Percentiles rank a stretch among this genome's conserved stretches.
These are phyloP conservation scores for Melanotaenia trifasciata DNA, from an alignment of 2,797 vertebrate genomes.

Conservation along the genomic window DNA sequence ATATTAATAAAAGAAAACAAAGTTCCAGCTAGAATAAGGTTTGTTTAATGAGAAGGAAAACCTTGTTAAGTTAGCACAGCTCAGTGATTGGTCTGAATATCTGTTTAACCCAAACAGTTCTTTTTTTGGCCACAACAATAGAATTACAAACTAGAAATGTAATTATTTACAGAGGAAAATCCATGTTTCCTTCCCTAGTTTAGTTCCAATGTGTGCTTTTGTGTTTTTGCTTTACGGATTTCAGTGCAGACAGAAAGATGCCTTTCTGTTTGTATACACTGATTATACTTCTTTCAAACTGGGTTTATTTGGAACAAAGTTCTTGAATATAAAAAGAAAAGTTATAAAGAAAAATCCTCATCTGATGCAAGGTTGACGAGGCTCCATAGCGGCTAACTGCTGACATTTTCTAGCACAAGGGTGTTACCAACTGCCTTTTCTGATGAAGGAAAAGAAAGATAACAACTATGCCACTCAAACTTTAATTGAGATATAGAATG, in stretches of 20 bases:
- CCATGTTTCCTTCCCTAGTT: conserved; percentile 38
- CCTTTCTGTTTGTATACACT: conserved; percentile 4
- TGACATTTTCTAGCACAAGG: background rate
- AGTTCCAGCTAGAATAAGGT: background rate
- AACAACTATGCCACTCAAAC: no score
- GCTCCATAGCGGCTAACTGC: background rate
- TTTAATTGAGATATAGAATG: background rate
- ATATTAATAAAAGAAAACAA: background rate
- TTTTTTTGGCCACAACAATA: conserved; percentile 21
- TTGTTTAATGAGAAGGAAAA: conserved; percentile 22
- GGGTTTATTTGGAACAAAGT: background rate
- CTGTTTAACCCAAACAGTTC: conserved; percentile 41
- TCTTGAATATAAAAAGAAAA: background rate
- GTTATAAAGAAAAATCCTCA: background rate
- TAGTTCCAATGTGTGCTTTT: conserved; percentile 8
- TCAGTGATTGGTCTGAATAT: conserved; percentile 31
- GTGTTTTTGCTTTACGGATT: conserved; percentile 38
- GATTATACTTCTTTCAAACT: background rate
- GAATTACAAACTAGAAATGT: conserved; percentile 25
- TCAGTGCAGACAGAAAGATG: conserved; percentile 17
- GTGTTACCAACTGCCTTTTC: background rate
- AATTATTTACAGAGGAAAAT: conserved; percentile 55
- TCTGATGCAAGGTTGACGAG: no score
- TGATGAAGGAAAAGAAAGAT: background rate
- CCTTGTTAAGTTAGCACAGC: conserved; percentile 31